Evolutionary conservation across 2,113 vertebrate genomes (phyloP).

Genomic region (Dinomys branickii): DNA sequence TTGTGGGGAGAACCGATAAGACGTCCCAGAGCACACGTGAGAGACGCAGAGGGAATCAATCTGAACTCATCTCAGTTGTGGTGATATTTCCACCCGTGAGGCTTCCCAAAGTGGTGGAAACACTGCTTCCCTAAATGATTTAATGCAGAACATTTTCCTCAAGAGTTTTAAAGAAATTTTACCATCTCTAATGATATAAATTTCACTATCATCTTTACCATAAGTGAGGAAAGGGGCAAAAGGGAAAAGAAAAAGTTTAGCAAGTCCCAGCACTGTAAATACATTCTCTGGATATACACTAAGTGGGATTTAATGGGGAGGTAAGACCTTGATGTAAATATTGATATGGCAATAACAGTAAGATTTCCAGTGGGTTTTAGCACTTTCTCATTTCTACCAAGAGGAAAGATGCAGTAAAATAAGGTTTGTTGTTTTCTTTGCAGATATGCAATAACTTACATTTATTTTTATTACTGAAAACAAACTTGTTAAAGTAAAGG

Average conservation of each 20-base stretch:
- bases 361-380: not conserved
- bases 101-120: not conserved
- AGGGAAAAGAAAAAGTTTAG: not conserved
- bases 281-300: not conserved
- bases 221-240: not conserved
- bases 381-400: not conserved
- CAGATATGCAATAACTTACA: not conserved
- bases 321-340: not conserved
- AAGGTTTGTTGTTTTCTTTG: not conserved
- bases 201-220: not conserved
- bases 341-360: not conserved
- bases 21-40: not conserved
- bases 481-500: not conserved
- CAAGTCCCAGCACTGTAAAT: not conserved
- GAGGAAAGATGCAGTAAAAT: not conserved
- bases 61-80: not conserved
- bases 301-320: not conserved
- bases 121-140: not conserved
- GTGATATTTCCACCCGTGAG: not conserved
- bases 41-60: not conserved
- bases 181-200: not conserved
- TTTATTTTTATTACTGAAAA: constrained; percentile 50
- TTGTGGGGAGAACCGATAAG: not conserved
- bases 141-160: not conserved
- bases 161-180: not conserved